phyloP scores from a whole-genome alignment of 2,113 vertebrate species.

The Paraplagusia blochii region DNA sequence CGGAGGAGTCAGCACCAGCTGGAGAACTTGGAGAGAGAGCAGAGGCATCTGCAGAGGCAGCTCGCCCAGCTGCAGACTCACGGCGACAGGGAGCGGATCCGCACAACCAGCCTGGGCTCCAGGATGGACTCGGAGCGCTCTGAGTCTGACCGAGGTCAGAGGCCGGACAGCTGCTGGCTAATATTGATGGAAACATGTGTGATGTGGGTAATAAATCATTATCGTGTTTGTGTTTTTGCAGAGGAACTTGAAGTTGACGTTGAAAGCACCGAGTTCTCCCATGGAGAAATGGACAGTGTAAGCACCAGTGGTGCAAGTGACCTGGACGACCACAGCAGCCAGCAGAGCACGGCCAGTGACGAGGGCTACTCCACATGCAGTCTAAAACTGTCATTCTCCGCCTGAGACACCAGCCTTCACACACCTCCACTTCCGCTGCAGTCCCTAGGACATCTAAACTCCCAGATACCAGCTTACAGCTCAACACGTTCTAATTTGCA shows the following conservation, averaged over 20 bases:
- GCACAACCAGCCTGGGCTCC: conserved; percentile 87
- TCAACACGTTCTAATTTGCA: conserved; percentile 29
- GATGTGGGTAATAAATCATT: background rate
- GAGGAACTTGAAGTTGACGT: conserved; percentile 97
- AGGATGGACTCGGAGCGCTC: conserved; percentile 88
- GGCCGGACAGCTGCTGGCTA: background rate
- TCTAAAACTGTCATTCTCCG: conserved; percentile 89
- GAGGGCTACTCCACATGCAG: conserved; percentile 97
- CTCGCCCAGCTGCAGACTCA: conserved; percentile 84
- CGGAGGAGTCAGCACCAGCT: conserved; percentile 92
- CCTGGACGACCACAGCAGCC: conserved; percentile 96
- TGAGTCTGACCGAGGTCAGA: conserved; percentile 91
- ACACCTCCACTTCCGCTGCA: conserved; percentile 42
- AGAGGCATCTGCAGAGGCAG: conserved; percentile 91
- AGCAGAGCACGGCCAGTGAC: conserved; percentile 91
- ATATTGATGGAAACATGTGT: no score
- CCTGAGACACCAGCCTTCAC: conserved; percentile 79
- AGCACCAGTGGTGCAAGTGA: conserved; percentile 93
- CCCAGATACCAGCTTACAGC: conserved; percentile 60
- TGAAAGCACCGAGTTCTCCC: conserved; percentile 98
- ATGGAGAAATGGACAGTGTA: conserved; percentile 94
- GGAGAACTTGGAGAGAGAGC: conserved; percentile 89
- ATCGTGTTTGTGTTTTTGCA: conserved; percentile 53
- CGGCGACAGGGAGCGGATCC: conserved; percentile 84
- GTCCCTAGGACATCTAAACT: conserved; percentile 52